Conservation (phyloP, 2,888 invertebrate species). For the Rhingia campestris region DNA sequence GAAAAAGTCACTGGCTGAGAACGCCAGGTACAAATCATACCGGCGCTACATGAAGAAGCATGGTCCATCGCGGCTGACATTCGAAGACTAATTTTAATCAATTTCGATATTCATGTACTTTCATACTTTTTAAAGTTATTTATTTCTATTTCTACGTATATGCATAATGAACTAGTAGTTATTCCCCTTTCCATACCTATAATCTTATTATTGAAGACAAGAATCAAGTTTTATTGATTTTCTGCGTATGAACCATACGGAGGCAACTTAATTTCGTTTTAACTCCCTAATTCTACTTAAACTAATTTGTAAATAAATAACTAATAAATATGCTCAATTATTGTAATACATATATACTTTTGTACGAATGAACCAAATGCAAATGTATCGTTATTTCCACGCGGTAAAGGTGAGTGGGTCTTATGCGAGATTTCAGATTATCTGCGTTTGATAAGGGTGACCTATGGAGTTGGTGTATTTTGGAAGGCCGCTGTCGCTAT, state of each 20-base stretch:
- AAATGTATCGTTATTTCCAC: conserved; percentile 1
- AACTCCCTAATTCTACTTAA: conserved; percentile 18
- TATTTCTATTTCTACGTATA: conserved; percentile 43
- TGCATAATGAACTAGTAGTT: conserved; percentile 10
- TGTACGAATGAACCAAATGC: conserved; percentile 20
- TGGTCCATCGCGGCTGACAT: conserved; percentile 94
- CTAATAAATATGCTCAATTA: conserved; percentile 61
- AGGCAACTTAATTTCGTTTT: conserved; percentile 32
- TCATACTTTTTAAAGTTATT: conserved; percentile 39
- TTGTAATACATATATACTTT: conserved; percentile 31
- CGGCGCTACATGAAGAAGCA: conserved; percentile 95
- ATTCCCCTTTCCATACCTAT: background rate
- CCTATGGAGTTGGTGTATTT: too few species aligned
- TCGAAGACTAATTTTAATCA: conserved; percentile 86
- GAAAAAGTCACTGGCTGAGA: conserved; percentile 93
- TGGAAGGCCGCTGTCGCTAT: too few species aligned
- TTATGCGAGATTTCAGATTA: background rate
- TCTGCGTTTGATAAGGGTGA: too few species aligned
- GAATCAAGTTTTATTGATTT: conserved; percentile 80
- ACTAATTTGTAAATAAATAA: conserved; percentile 64
- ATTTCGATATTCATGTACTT: conserved; percentile 6
- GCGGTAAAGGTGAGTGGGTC: background rate
- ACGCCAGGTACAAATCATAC: conserved; percentile 93
- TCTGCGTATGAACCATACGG: conserved; percentile 24
- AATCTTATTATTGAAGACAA: conserved; percentile 28